These are phyloP conservation scores for Rhabdomys pumilio DNA, from an alignment of 2,797 vertebrate species.

Conservation along the genomic window DNA sequence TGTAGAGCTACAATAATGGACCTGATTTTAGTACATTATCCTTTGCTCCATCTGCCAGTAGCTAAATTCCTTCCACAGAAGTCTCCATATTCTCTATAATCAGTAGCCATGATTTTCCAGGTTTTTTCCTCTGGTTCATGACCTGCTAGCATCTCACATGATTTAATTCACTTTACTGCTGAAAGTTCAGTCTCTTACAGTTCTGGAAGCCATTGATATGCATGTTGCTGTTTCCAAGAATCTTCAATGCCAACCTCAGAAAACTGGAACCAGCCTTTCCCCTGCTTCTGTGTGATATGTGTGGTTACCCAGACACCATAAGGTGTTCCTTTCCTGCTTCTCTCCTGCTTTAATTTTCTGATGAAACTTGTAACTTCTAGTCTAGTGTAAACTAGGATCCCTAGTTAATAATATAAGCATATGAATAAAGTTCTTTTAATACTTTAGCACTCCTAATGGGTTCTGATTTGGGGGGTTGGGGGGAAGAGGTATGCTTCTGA, in stretches of 20 bases:
- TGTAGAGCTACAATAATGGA: background rate
- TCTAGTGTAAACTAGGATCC: background rate
- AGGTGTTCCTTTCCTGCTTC: background rate
- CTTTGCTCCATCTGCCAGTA: constrained; percentile 1
- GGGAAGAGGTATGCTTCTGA: background rate
- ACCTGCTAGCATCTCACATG: background rate
- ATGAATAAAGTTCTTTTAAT: background rate
- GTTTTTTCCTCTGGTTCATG: background rate
- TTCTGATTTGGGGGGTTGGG: background rate
- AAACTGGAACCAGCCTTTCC: background rate
- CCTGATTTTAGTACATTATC: background rate
- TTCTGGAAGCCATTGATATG: background rate
- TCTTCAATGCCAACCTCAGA: background rate
- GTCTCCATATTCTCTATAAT: constrained; percentile 1
- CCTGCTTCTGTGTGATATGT: background rate
- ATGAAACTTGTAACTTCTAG: background rate
- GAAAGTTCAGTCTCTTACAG: background rate
- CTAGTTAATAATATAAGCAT: background rate
- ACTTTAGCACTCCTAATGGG: background rate
- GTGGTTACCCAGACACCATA: background rate
- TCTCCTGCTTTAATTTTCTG: background rate
- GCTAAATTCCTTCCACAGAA: constrained; percentile 12
- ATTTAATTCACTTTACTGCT: background rate
- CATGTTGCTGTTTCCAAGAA: background rate
- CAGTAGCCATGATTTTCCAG: background rate